Percentiles rank a stretch among this genome's conserved stretches.
Conservation (phyloP, 2,888 invertebrate species). For the Caradrina kadenii region DNA sequence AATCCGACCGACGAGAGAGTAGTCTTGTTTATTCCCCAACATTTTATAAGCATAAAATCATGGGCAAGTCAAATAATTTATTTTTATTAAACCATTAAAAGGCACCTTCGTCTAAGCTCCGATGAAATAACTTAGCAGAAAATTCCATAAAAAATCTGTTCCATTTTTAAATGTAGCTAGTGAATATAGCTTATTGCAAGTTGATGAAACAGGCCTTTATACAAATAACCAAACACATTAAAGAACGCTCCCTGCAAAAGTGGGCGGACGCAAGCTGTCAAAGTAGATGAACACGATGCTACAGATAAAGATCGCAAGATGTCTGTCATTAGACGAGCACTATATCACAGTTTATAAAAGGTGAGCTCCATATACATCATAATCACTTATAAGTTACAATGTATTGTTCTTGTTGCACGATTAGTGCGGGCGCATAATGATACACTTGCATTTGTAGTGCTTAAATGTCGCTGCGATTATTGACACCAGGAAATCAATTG, state of each 20-base stretch:
- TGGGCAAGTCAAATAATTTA: no score
- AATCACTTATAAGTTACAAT: conserved; percentile 27
- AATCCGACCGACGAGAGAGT: no score
- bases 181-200: no score
- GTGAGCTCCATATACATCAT: conserved; percentile 44
- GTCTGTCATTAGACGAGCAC: conserved; percentile 41
- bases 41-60: no score
- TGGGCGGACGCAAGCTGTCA: conserved; percentile 50
- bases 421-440: conserved; percentile 21
- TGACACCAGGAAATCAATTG: conserved; percentile 46
- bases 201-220: not conserved
- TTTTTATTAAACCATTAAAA: no score
- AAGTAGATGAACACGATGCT: conserved; percentile 36
- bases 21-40: no score
- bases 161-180: no score
- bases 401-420: conserved; percentile 41
- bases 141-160: no score
- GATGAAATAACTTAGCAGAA: no score
- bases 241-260: conserved; percentile 2
- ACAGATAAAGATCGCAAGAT: conserved; percentile 45
- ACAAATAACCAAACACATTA: conserved; percentile 1
- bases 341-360: conserved; percentile 40
- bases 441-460: conserved; percentile 17
- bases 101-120: no score
- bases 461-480: conserved; percentile 30